Percentiles rank a stretch among this genome's conserved stretches.
Conservation (phyloP, 2,797 vertebrate genomes). For the Enteromius treurensis region DNA sequence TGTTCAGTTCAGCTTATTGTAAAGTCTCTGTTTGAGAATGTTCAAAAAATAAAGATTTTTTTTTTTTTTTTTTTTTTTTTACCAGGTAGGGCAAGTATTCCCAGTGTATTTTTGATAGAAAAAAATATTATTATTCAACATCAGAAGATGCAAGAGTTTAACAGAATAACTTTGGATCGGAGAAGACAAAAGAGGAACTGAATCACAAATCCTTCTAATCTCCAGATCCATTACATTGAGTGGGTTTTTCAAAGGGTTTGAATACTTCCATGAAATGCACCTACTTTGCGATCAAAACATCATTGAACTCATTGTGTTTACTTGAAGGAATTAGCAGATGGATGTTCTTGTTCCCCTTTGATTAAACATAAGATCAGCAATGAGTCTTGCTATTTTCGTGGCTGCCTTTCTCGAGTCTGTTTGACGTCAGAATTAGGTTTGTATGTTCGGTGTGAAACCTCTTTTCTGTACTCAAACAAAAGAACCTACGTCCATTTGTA, state of each 20-base stretch:
- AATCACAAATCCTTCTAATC: conserved; percentile 45
- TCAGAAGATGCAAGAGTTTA: conserved; percentile 16
- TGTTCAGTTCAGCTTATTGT: conserved; percentile 37
- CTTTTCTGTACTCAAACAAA: neutral
- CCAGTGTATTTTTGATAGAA: neutral
- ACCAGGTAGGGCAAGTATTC: conserved; percentile 36
- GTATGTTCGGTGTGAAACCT: neutral
- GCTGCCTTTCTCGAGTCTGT: neutral
- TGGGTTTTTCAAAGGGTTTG: conserved; percentile 33
- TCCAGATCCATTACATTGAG: conserved; percentile 16
- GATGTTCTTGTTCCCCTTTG: conserved; percentile 34
- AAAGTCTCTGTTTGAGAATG: conserved; percentile 25
- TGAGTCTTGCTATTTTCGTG: neutral
- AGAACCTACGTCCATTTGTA: neutral
- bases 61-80: conserved; percentile 39
- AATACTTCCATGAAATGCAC: conserved; percentile 7
- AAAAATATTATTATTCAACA: conserved; percentile 4
- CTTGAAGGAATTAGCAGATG: conserved; percentile 7
- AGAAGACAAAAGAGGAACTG: conserved; percentile 33
- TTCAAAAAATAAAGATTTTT: conserved; percentile 37
- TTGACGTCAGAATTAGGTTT: neutral
- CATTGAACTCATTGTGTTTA: conserved; percentile 8
- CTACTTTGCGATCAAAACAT: conserved; percentile 4
- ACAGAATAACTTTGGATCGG: conserved; percentile 31
- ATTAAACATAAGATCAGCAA: conserved; percentile 28